These are phyloP conservation scores for Otocyon megalotis DNA, from an alignment of 2,113 vertebrate genomes.

Conservation along the genomic window DNA sequence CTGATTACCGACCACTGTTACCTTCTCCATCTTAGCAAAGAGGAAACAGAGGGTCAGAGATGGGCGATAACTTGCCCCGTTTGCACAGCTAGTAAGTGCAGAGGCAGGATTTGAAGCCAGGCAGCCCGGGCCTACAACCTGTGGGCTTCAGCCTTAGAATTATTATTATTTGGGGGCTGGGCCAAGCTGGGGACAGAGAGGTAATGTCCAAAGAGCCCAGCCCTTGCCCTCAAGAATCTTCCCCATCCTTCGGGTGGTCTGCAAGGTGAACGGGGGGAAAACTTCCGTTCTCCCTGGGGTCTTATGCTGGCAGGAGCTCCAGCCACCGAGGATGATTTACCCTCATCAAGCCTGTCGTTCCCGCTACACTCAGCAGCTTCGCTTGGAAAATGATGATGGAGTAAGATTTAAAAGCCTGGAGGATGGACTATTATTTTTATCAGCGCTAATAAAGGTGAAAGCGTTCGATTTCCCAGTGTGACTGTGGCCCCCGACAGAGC, in stretches of 20 bases:
- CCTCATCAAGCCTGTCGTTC: background rate
- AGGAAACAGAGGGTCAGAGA: background rate
- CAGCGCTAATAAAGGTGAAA: constrained; percentile 71
- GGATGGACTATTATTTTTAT: constrained; percentile 69
- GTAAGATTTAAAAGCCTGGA: constrained; percentile 65
- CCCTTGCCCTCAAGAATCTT: background rate
- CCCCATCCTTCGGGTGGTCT: background rate
- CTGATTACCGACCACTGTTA: fast-evolving
- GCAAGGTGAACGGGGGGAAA: background rate
- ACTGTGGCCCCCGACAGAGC: background rate
- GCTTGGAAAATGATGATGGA: constrained; percentile 54
- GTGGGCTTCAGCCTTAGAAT: background rate
- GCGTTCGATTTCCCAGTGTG: constrained; percentile 59
- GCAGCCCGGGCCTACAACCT: no score
- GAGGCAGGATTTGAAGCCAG: background rate
- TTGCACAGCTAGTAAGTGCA: background rate
- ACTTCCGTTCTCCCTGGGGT: no score
- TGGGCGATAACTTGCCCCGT: background rate
- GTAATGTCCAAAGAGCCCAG: background rate
- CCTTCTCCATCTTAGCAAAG: background rate
- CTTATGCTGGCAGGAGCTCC: background rate
- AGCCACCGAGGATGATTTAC: background rate
- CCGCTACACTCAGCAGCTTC: constrained; percentile 38
- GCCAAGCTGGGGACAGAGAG: background rate
- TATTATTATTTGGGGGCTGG: background rate